phyloP scores from a whole-genome alignment of 2,888 invertebrate genomes.

The Hedya salicella region DNA sequence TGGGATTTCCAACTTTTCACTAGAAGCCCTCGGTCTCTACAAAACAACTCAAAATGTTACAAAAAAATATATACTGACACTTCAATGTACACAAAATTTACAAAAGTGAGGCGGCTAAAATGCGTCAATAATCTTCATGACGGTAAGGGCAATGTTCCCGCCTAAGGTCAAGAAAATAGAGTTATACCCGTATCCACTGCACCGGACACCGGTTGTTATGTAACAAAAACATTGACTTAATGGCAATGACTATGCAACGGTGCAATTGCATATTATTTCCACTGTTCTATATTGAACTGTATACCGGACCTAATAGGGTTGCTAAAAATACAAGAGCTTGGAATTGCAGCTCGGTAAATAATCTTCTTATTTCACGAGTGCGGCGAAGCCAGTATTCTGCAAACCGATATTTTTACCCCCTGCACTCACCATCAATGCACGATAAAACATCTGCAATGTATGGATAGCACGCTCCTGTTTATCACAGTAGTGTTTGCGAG shows the following conservation, averaged over 20 bases:
- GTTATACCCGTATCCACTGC: not conserved
- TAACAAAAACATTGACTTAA: not conserved
- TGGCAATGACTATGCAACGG: not conserved
- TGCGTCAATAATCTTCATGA: not conserved
- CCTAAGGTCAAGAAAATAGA: no score
- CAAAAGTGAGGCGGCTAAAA: no score
- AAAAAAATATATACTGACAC: no score
- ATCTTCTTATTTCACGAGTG: conserved; percentile 31
- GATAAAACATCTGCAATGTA: conserved; percentile 34
- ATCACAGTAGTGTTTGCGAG: not conserved
- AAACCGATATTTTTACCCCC: conserved; percentile 32
- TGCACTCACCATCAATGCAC: conserved; percentile 33
- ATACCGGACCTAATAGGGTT: no score
- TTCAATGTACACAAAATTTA: no score
- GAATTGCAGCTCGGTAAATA: not conserved
- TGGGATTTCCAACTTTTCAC: no score
- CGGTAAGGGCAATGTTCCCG: no score
- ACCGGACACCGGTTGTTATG: not conserved
- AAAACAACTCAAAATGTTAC: no score
- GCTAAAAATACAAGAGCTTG: no score
- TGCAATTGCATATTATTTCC: no score
- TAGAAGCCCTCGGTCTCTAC: no score
- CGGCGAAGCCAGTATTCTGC: conserved; percentile 13
- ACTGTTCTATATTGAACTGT: no score
- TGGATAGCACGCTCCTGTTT: conserved; percentile 1